Base-by-base conservation (phyloP, 2,797 vertebrate genomes). In the Leptodactylus fallax region DNA sequence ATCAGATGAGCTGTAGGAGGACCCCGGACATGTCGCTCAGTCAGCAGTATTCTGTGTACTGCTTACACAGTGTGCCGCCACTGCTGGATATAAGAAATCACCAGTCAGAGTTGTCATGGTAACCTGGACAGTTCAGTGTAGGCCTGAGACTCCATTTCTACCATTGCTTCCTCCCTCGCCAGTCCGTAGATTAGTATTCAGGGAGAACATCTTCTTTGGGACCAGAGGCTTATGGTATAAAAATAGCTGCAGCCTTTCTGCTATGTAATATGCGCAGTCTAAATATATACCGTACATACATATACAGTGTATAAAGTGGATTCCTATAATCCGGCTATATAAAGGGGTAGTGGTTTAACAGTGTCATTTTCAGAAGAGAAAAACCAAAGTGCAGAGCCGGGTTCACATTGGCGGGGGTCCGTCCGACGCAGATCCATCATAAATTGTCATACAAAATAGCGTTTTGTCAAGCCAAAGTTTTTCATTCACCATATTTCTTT, bases 51-150 rank as follows among this genome's bases (percentile, higher is more conserved):
- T 17, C 27, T 27, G 25, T 72, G n/a, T n/a, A n/a, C n/a, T n/a
- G n/a, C n/a, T n/a, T n/a, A n/a, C n/a, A n/a, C n/a, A n/a, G n/a
- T n/a, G n/a, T n/a, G n/a, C n/a, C n/a, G n/a, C n/a, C n/a, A n/a
- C n/a, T n/a, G 17, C 67, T 74, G 85, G 91, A 92, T 92, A 91
- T 53, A 76, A n/a, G 69, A 58, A 86, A 47, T 92, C 91, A 89
- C 61, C 86, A 90, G 91, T 91, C 86, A 92, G 76, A 81, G 93
- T 95, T 90, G 84, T 92, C 93, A 93, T 90, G 91, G 95, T 86
- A 94, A 94, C 88, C 85, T 19, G 19, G 90, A 27, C 71, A 69
- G 87, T 85, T 90, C 81, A 25, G 51, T 17, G 16, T 16, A 25
- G 87, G 79, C 85, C 51, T 81, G 92, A 55, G 85, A 90, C 55